phyloP scores from a whole-genome alignment of 2,113 vertebrate genomes.

The Panthera tigris region DNA sequence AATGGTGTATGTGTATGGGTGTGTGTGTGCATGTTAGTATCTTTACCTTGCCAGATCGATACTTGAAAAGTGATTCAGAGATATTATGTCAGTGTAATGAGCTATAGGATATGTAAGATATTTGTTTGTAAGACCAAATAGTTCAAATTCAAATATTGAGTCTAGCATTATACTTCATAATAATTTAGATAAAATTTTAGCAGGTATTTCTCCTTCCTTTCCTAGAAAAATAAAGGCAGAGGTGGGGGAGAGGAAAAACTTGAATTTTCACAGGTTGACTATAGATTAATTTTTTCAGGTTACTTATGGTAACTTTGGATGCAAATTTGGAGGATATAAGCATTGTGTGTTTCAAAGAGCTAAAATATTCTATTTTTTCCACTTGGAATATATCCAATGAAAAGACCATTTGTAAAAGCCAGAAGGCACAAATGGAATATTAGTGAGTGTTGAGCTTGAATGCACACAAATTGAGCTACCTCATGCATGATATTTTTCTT shows the following conservation, averaged over 20 bases:
- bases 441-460: not conserved
- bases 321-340: not conserved
- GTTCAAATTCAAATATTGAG: not conserved
- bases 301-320: not conserved
- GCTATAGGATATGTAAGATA: not conserved
- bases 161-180: not conserved
- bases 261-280: not conserved
- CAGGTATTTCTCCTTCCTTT: not conserved
- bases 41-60: not conserved
- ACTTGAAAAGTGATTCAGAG: not conserved
- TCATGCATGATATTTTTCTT: slow-evolving; percentile 41
- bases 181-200: not conserved
- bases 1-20: not conserved
- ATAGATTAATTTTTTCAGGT: not conserved
- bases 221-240: not conserved
- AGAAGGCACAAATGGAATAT: slow-evolving; percentile 25
- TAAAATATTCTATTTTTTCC: not conserved
- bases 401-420: not conserved
- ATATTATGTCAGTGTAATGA: not conserved
- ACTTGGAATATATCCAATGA: not conserved
- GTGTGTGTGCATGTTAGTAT: not conserved
- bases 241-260: not conserved
- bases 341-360: not conserved
- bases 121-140: not conserved
- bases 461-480: not conserved